Conservation (phyloP, 1,140 invertebrate genomes). For the Brachystomella parvula region DNA sequence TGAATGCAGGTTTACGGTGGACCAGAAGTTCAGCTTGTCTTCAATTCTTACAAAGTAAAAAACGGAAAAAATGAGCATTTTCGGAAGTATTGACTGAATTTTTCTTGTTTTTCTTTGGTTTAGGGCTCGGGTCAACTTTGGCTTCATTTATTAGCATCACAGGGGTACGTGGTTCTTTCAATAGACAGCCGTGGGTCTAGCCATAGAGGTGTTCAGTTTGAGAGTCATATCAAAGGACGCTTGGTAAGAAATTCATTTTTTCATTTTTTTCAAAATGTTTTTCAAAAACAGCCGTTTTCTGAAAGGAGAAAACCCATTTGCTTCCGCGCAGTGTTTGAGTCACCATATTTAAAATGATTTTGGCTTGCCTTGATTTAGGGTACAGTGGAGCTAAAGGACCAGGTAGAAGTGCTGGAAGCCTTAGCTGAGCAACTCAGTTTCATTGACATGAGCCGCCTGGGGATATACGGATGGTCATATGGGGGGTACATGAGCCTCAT, state of each 20-base stretch:
- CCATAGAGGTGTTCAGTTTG: constrained; percentile 83
- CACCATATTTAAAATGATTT: too few relatives aligned
- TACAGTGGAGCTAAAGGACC: constrained; percentile 88
- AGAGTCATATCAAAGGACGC: constrained; percentile 73
- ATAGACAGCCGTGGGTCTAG: constrained; percentile 92
- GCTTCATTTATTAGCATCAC: constrained; percentile 89
- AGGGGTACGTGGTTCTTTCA: constrained; percentile 91
- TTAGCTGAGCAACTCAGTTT: constrained; percentile 73
- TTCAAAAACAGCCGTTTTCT: too few relatives aligned
- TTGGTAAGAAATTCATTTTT: constrained; percentile 49
- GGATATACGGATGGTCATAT: constrained; percentile 97
- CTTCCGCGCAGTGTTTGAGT: too few relatives aligned
- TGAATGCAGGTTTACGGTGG: constrained; percentile 99
- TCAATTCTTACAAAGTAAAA: constrained; percentile 84
- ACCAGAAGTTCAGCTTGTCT: constrained; percentile 93
- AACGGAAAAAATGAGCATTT: constrained; percentile 13
- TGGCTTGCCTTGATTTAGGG: constrained; percentile 52
- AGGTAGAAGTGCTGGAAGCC: constrained; percentile 87
- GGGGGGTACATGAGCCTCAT: constrained; percentile 84
- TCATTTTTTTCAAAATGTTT: constrained; percentile 15
- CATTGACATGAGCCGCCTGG: constrained; percentile 85
- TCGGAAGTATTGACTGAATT: constrained; percentile 17
- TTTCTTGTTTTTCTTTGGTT: constrained; percentile 17
- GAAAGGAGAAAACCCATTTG: too few relatives aligned
- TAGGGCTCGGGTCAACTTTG: constrained; percentile 80